Evolutionary conservation across 1,140 invertebrate genomes (phyloP).

Genomic region (Acyrthosiphon pisum): DNA sequence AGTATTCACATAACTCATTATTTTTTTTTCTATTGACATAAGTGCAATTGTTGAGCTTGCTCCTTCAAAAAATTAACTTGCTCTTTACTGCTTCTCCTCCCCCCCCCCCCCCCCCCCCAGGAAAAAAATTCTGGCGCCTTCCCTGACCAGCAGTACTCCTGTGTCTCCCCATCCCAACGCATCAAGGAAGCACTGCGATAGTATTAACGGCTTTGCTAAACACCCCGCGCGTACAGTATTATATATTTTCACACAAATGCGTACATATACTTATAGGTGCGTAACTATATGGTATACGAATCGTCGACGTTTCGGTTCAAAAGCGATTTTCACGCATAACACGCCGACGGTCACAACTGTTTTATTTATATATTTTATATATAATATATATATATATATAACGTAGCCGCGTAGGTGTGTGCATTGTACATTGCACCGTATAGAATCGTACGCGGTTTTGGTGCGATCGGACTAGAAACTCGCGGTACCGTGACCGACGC

Average conservation of each 20-base stretch:
- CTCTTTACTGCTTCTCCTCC: no score
- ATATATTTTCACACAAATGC: not conserved
- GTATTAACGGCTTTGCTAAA: not conserved
- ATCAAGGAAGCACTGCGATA: not conserved
- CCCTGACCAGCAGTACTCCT: no score
- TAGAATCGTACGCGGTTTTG: not conserved
- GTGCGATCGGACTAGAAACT: constrained; percentile 22
- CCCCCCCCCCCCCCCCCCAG: no score
- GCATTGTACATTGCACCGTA: not conserved
- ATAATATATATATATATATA: not conserved
- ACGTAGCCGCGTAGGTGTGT: not conserved
- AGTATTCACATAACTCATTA: no score
- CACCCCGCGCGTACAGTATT: not conserved
- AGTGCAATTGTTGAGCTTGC: no score
- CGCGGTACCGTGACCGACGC: constrained; percentile 26
- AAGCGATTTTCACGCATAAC: constrained; percentile 3
- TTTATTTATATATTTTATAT: not conserved
- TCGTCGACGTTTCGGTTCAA: not conserved
- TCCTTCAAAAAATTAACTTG: no score
- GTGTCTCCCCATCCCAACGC: no score
- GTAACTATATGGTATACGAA: not conserved
- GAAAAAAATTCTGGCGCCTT: no score
- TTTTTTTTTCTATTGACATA: no score
- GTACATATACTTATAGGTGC: not conserved
- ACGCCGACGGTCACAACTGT: not conserved